Percentiles rank a stretch among this genome's conserved stretches.
phyloP scores from a whole-genome alignment of 2,888 invertebrate genomes.

The Ecliptopera silaceata region DNA sequence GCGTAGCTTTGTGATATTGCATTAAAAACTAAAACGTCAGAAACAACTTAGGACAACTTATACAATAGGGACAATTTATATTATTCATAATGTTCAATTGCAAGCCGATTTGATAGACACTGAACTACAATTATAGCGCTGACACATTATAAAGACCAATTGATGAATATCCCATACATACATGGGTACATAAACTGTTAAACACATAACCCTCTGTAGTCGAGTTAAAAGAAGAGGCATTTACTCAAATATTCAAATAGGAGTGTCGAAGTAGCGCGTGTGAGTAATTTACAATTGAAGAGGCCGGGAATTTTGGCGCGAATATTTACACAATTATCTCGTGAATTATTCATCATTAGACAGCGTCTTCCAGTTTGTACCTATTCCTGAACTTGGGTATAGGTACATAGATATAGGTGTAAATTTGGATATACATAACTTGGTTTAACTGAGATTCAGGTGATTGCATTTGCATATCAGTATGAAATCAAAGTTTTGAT shows the following conservation, averaged over 20 bases:
- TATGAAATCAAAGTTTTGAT: not conserved
- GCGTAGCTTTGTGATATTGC: no score
- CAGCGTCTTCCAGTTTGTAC: constrained; percentile 18
- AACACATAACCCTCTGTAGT: not conserved
- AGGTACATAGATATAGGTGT: not conserved
- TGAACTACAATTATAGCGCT: no score
- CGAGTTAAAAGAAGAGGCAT: constrained; percentile 13
- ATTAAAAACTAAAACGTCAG: no score
- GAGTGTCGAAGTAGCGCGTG: constrained; percentile 30
- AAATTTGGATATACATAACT: not conserved
- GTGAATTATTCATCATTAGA: constrained; percentile 49
- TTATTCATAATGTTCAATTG: no score
- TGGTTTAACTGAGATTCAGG: not conserved
- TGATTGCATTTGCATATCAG: not conserved
- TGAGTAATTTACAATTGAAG: constrained; percentile 26
- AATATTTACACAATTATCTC: constrained; percentile 47
- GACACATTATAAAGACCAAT: no score
- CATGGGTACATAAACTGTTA: no score
- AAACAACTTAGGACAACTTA: no score
- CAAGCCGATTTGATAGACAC: no score
- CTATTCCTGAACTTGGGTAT: not conserved
- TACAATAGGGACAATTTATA: no score
- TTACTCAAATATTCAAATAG: constrained; percentile 32
- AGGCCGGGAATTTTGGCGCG: constrained; percentile 27
- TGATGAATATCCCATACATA: no score